Percentiles rank a stretch among this genome's conserved stretches.
phyloP scores from a whole-genome alignment of 2,888 invertebrate species.

The Sphaerophoria rueppellii region DNA sequence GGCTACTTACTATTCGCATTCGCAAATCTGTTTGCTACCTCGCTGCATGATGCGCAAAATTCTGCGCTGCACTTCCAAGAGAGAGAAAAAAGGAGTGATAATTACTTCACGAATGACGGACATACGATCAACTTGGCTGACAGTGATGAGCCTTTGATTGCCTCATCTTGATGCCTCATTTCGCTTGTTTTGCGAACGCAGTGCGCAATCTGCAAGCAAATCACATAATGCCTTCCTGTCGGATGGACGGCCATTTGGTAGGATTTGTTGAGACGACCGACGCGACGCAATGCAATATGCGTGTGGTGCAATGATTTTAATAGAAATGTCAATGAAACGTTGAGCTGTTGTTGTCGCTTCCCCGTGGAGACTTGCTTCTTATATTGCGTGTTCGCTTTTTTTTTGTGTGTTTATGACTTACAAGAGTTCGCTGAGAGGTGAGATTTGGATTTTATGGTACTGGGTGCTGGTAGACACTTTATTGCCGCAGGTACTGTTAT shows the following conservation, averaged over 20 bases:
- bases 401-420: constrained; percentile 59
- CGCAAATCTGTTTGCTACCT: neutral
- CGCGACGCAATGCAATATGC: constrained; percentile 39
- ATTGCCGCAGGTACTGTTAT: constrained; percentile 51
- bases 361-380: constrained; percentile 46
- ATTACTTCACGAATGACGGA: constrained; percentile 70
- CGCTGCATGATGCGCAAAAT: neutral
- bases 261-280: neutral
- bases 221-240: constrained; percentile 64
- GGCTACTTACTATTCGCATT: constrained; percentile 17
- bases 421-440: constrained; percentile 42
- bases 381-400: constrained; percentile 44
- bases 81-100: constrained; percentile 57
- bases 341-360: constrained; percentile 24
- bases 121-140: constrained; percentile 66
- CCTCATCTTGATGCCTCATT: constrained; percentile 64
- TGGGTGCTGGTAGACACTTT: constrained; percentile 1
- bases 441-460: constrained; percentile 55
- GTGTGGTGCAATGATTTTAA: constrained; percentile 69
- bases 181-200: constrained; percentile 20
- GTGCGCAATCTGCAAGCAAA: constrained; percentile 17
- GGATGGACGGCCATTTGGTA: constrained; percentile 3
- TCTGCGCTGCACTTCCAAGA: neutral
- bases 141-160: constrained; percentile 74
- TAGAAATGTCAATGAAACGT: constrained; percentile 73